phyloP scores from a whole-genome alignment of 1,140 invertebrate species.

The Venustaconcha ellipsiformis region DNA sequence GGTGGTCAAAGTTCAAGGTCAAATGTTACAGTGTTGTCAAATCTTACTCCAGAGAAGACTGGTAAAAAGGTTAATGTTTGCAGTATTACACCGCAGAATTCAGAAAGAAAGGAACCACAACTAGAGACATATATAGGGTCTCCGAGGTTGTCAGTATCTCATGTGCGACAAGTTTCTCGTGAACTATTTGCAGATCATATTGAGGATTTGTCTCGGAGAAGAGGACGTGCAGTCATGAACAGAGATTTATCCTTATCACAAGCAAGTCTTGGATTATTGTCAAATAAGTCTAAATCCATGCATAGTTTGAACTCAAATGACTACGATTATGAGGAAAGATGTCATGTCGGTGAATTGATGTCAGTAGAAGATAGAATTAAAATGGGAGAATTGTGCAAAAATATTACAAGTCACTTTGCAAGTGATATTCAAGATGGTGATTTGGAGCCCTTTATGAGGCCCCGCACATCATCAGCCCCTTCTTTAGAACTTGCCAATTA shows the following conservation, averaged over 20 bases:
- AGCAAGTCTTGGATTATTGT: constrained; percentile 33
- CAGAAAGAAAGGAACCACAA: constrained; percentile 3
- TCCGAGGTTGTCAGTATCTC: constrained; percentile 4
- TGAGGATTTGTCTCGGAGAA: constrained; percentile 26
- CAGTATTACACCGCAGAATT: background rate
- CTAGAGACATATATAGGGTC: constrained; percentile 29
- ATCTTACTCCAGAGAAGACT: background rate
- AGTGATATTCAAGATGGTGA: constrained; percentile 20
- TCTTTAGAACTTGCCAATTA: constrained; percentile 22
- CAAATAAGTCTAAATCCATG: constrained; percentile 32
- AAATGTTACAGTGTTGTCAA: constrained; percentile 10
- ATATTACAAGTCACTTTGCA: constrained; percentile 28
- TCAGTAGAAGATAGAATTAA: constrained; percentile 26
- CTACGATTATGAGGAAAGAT: constrained; percentile 33
- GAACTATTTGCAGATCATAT: constrained; percentile 32
- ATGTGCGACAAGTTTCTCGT: constrained; percentile 30
- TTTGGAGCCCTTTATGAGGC: constrained; percentile 12
- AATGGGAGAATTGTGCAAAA: constrained; percentile 29
- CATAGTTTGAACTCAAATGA: constrained; percentile 32
- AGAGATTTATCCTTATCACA: constrained; percentile 31
- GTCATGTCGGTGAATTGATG: constrained; percentile 26
- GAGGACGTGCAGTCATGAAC: constrained; percentile 27
- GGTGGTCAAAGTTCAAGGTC: background rate
- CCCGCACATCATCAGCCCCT: constrained; percentile 26
- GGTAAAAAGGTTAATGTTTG: constrained; percentile 8